These are phyloP conservation scores for Argyrosomus regius DNA, from an alignment of 2,797 vertebrate species.

Conservation along the genomic window DNA sequence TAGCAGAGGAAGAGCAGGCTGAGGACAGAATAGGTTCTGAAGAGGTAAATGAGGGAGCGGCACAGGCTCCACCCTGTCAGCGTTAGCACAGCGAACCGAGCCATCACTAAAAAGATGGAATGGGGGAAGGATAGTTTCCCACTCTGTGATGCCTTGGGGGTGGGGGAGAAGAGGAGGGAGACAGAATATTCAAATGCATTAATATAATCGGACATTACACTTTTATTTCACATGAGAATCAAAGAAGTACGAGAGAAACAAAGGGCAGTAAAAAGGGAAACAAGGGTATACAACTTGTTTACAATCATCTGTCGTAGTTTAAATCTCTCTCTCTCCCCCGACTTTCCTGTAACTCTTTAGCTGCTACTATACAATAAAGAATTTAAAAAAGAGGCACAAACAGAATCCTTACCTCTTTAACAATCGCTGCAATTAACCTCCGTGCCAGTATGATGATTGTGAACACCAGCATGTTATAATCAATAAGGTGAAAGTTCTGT, in stretches of 20 bases:
- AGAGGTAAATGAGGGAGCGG: slow-evolving; percentile 95
- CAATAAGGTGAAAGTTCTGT: slow-evolving; percentile 99
- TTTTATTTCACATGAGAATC: background rate
- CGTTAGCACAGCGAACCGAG: slow-evolving; percentile 95
- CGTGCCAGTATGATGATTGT: slow-evolving; percentile 95
- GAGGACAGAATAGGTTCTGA: slow-evolving; percentile 95
- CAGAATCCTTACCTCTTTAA: slow-evolving; percentile 92
- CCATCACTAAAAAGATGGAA: slow-evolving; percentile 93
- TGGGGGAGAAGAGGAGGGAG: background rate
- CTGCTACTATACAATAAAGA: no score
- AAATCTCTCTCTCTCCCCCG: no score
- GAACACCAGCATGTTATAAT: slow-evolving; percentile 98
- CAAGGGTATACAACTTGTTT: no score
- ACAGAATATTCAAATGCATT: background rate
- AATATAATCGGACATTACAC: background rate
- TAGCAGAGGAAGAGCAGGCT: slow-evolving; percentile 99
- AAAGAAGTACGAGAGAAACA: background rate
- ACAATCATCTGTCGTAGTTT: no score
- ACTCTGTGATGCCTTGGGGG: slow-evolving; percentile 93
- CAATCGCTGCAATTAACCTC: slow-evolving; percentile 94
- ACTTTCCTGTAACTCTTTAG: no score
- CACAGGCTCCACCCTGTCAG: slow-evolving; percentile 97
- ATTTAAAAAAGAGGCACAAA: background rate
- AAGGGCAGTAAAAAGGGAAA: no score
- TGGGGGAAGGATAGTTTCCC: slow-evolving; percentile 95